Evolutionary conservation across 2,797 vertebrate species (phyloP), one percentile per base, ranked within the genome.

Genomic region (Cichlasoma orientale): DNA sequence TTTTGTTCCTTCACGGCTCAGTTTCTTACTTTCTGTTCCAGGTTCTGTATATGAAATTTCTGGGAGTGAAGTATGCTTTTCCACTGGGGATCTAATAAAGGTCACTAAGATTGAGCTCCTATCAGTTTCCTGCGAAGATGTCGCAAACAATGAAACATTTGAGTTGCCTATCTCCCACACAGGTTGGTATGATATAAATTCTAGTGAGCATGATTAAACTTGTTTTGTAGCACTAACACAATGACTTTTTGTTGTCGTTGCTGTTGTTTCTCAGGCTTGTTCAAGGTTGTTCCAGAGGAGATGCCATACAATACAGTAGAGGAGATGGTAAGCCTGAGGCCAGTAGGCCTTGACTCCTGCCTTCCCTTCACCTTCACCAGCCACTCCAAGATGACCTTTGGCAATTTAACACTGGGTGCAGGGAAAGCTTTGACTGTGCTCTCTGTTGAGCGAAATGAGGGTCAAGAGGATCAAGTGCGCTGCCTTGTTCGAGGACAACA

Each of bases 71-170:
- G 97, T 98, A 59, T 96, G 95, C 83, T 95, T 99, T 61, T 98
- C 97, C 5, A 98, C 97, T 0, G 97, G 97, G 1, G 97, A 99
- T 90, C 89, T 98, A 47, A 80, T 98, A 36, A 98, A 98, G 90
- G 82, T 99, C 25, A 94, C 90, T 19, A 77, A 68, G 2, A 27
- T 96, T 13, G 85, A 92, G 13, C 94, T 97, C 4, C 68, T 92
- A 27, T 96, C 95, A 1, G 94, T 97, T 13, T 59, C 80, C 66
- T 97, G 96, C 31, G 81, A 96, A 71, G 93, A 97, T 5, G 33
- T 86, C 0, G 71, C 68, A 56, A 95, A 90, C 0, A 90, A 94
- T 11, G 88, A 94, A 3, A 94, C 36, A 9, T 95, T 89, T n/a
- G 96, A 97, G 53, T 86, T 99, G 4, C 86, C 94, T 0, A 86